Percentiles rank a stretch among this genome's conserved stretches.
These are phyloP conservation scores for Magallana nippona DNA, from an alignment of 2,888 invertebrate species.

Conservation along the genomic window DNA sequence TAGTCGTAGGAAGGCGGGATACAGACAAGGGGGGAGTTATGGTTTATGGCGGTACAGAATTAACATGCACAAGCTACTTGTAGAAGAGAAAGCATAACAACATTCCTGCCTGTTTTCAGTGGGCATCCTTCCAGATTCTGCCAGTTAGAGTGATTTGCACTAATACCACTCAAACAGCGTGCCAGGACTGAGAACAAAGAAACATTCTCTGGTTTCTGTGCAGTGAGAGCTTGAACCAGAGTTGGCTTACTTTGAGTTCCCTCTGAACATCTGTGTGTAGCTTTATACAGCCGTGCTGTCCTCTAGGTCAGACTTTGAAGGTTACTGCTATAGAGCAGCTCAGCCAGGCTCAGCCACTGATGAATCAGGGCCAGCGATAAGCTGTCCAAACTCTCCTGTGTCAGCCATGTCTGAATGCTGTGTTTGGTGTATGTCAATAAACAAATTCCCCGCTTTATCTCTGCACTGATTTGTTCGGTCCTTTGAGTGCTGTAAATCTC, in stretches of 20 bases:
- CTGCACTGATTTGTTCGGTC: neutral
- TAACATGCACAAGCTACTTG: conserved; percentile 22
- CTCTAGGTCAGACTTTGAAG: too few species aligned
- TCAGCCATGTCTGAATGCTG: too few species aligned
- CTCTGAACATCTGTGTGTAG: conserved; percentile 6
- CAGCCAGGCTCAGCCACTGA: too few species aligned
- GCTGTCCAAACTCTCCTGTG: too few species aligned
- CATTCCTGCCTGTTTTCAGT: conserved; percentile 18
- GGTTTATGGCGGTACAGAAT: neutral
- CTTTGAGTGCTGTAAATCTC: too few species aligned
- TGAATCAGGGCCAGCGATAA: too few species aligned
- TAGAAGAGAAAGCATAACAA: conserved; percentile 17
- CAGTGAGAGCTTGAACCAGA: neutral
- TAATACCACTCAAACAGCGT: conserved; percentile 13
- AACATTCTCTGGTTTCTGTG: neutral
- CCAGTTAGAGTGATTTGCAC: conserved; percentile 20
- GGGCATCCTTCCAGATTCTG: conserved; percentile 10
- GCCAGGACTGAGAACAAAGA: conserved; percentile 22
- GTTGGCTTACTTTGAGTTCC: neutral
- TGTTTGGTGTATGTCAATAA: neutral
- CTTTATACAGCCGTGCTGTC: neutral
- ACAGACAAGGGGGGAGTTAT: neutral
- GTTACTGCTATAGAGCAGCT: too few species aligned
- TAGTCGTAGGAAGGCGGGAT: too few species aligned
- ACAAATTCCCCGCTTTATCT: neutral